Evolutionary conservation across 2,888 invertebrate genomes (phyloP).

Genomic region (Tipula lateralis): DNA sequence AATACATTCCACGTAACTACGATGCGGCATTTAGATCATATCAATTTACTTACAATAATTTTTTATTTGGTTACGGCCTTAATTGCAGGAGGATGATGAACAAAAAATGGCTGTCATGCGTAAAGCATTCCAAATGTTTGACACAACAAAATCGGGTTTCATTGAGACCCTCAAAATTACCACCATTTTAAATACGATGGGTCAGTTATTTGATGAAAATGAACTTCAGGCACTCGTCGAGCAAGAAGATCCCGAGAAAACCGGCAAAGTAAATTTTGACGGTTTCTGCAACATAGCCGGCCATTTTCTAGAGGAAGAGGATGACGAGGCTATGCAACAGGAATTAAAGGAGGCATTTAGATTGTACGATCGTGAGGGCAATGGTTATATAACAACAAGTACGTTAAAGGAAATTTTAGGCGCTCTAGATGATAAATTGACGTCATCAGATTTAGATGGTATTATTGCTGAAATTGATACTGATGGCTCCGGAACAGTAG

Average conservation of each 20-base stretch:
- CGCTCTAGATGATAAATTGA: conserved; percentile 89
- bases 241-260: conserved; percentile 84
- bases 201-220: conserved; percentile 87
- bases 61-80: not conserved
- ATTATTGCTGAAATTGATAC: conserved; percentile 98
- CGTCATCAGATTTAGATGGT: conserved; percentile 87
- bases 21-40: not conserved
- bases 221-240: conserved; percentile 84
- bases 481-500: conserved; percentile 96
- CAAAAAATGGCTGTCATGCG: conserved; percentile 86
- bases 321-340: conserved; percentile 92
- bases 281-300: conserved; percentile 89
- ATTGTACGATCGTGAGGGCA: conserved; percentile 93
- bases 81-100: conserved; percentile 57
- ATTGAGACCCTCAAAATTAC: conserved; percentile 88
- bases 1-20: not conserved
- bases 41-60: not conserved
- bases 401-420: conserved; percentile 89
- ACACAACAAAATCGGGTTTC: conserved; percentile 85
- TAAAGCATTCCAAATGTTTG: conserved; percentile 96
- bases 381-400: conserved; percentile 85
- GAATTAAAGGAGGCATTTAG: conserved; percentile 96
- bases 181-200: conserved; percentile 90
- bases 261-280: conserved; percentile 90
- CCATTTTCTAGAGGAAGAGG: conserved; percentile 92